These are phyloP conservation scores for Gandaritis pyraliata DNA, from an alignment of 2,888 invertebrate genomes.

Conservation along the genomic window DNA sequence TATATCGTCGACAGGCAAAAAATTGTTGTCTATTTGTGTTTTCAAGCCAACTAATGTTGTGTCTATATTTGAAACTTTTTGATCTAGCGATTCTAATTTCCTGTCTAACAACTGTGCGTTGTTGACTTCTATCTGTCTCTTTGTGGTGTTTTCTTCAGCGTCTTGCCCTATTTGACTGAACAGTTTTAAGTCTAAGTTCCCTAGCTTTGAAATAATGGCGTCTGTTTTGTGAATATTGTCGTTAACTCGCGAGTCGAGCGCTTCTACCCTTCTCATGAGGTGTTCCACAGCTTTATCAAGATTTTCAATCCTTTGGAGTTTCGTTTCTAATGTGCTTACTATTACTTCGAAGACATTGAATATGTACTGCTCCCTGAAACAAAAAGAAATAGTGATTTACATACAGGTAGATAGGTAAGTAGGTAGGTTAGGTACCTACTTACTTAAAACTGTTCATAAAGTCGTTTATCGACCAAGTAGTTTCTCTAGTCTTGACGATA, in stretches of 20 bases:
- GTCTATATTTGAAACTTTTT: slow-evolving; percentile 93
- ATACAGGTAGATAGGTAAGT: too few species aligned
- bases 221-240: slow-evolving; percentile 94
- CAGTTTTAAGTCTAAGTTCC: slow-evolving; percentile 90
- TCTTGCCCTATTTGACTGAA: slow-evolving; percentile 83
- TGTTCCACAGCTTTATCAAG: slow-evolving; percentile 94
- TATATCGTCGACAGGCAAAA: slow-evolving; percentile 91
- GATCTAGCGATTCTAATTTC: slow-evolving; percentile 89
- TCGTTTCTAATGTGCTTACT: slow-evolving; percentile 94
- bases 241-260: slow-evolving; percentile 91
- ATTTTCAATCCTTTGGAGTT: slow-evolving; percentile 94
- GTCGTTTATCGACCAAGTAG: too few species aligned
- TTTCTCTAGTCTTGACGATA: too few species aligned
- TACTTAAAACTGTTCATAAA: too few species aligned
- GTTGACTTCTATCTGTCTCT: slow-evolving; percentile 50
- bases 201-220: slow-evolving; percentile 90
- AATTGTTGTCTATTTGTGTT: slow-evolving; percentile 92
- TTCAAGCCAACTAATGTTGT: slow-evolving; percentile 90
- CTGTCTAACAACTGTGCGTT: slow-evolving; percentile 84
- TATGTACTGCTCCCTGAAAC: slow-evolving; percentile 93
- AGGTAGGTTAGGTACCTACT: too few species aligned
- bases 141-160: slow-evolving; percentile 62
- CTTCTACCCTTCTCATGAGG: slow-evolving; percentile 93
- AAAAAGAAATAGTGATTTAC: slow-evolving; percentile 36
- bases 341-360: slow-evolving; percentile 96